These are phyloP conservation scores for Panopea generosa DNA, from an alignment of 2,888 invertebrate species.

Conservation along the genomic window DNA sequence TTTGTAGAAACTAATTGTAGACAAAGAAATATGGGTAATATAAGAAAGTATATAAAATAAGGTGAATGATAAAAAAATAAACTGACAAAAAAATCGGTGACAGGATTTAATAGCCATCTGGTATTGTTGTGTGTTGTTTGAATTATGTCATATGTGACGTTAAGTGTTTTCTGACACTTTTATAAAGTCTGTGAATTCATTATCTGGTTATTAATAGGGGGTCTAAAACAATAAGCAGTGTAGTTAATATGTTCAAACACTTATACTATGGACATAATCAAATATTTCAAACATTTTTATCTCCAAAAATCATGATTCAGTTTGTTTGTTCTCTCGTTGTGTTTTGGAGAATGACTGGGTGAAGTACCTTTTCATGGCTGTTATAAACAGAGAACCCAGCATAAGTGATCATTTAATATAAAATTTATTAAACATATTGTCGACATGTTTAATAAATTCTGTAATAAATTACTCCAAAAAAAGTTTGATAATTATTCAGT, in stretches of 20 bases:
- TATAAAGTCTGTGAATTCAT: conserved; percentile 34
- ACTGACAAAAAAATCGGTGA: not conserved
- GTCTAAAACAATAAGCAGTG: conserved; percentile 11
- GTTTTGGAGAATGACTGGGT: not conserved
- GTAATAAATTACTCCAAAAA: no score
- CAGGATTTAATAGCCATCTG: not conserved
- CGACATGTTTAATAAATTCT: no score
- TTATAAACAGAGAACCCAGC: no score
- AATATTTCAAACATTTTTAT: not conserved
- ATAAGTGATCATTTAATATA: no score
- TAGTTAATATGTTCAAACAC: not conserved
- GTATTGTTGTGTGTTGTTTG: not conserved
- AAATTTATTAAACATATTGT: no score
- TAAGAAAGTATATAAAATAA: no score
- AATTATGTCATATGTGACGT: conserved; percentile 15
- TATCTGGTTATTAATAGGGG: conserved; percentile 6
- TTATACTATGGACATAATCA: not conserved
- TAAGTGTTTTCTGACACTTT: conserved; percentile 58
- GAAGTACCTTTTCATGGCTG: no score
- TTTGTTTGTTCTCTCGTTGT: conserved; percentile 1
- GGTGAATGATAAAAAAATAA: no score
- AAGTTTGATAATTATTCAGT: no score
- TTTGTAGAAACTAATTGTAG: no score
- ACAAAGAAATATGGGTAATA: no score
- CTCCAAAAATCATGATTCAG: not conserved